phyloP scores from a whole-genome alignment of 2,888 invertebrate species.

The Apamea monoglypha region DNA sequence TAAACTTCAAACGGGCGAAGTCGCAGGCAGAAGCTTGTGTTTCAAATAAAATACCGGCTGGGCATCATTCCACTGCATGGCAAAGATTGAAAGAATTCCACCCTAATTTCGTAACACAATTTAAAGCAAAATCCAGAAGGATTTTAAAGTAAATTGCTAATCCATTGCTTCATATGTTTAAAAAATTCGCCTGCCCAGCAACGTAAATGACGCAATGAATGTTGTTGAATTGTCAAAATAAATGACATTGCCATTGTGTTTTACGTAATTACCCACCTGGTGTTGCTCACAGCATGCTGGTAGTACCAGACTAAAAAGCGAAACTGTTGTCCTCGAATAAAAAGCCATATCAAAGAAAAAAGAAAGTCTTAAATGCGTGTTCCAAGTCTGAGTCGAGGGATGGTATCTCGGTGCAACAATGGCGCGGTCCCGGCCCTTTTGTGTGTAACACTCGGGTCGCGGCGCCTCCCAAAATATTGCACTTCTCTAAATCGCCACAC shows the following conservation, averaged over 20 bases:
- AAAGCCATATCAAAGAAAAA: not conserved
- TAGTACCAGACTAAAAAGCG: not conserved
- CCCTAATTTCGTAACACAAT: not conserved
- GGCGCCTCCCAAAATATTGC: conserved; percentile 82
- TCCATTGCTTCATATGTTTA: not conserved
- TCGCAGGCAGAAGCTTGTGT: no score
- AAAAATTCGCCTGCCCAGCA: not conserved
- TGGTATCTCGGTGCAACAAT: conserved; percentile 76
- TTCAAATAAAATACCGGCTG: not conserved
- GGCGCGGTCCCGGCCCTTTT: conserved; percentile 75
- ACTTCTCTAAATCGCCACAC: conserved; percentile 81
- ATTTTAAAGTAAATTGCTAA: not conserved
- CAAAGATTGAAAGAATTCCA: not conserved
- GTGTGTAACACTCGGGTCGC: conserved; percentile 76
- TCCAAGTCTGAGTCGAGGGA: conserved; percentile 59
- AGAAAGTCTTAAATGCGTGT: conserved; percentile 17
- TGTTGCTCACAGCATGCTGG: not conserved
- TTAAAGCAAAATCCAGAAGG: not conserved
- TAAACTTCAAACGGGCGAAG: no score
- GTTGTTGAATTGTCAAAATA: not conserved
- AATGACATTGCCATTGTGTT: not conserved
- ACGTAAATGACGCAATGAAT: not conserved
- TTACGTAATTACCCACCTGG: not conserved
- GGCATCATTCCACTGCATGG: not conserved
- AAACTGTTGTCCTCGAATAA: not conserved